Evolutionary conservation across 2,888 invertebrate genomes (phyloP), one percentile per base, ranked within the genome.

Genomic region (Sisyra terminalis): DNA sequence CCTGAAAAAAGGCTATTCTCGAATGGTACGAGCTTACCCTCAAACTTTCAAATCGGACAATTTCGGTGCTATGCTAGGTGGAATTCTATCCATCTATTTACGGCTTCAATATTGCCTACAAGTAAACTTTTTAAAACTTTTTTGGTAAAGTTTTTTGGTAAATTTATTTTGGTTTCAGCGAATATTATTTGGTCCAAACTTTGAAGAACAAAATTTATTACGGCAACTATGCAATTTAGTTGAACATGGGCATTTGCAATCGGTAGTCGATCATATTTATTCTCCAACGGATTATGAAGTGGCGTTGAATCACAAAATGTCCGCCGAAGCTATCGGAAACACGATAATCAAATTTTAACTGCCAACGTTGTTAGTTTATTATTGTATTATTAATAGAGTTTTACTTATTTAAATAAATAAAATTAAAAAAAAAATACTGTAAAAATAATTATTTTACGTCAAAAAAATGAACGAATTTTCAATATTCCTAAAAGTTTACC

Each of bases 251-350:
- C 60, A 67, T 46, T 53, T 75, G 45, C 70, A 70, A 52, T 67
- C 71, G 4, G 70, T 75, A 29, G 69, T 75, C 2, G 73, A 73
- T 47, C 70, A 67, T 53, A 69, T 64, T 2, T 58, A 53, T 44
- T 56, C 56, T 45, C 59, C 61, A 3, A 53, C 55, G 17, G 60
- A 62, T 45, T 57, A 61, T 40, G 60, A 61, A 50, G 45, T 56
- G 18, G 63, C 61, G 15, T 44, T 63, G 30, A 52, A 54, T 45
- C 60, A 62, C 44, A 55, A 61, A 43, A 55, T 59, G 46, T 57
- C 58, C 7, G 44, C 52, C 11, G 51, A 55, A 40, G 58, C 63
- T 3, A 62, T 62, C 39, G 63, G 63, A 30, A 61, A 60, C 49
- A 58, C 60, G 31, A 55, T 62, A 24, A 54, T 63, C 15, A 58